Percentiles rank a stretch among this genome's conserved stretches.
These are phyloP conservation scores for Pollachius pollachius DNA, from an alignment of 2,113 vertebrate species.

Conservation along the genomic window DNA sequence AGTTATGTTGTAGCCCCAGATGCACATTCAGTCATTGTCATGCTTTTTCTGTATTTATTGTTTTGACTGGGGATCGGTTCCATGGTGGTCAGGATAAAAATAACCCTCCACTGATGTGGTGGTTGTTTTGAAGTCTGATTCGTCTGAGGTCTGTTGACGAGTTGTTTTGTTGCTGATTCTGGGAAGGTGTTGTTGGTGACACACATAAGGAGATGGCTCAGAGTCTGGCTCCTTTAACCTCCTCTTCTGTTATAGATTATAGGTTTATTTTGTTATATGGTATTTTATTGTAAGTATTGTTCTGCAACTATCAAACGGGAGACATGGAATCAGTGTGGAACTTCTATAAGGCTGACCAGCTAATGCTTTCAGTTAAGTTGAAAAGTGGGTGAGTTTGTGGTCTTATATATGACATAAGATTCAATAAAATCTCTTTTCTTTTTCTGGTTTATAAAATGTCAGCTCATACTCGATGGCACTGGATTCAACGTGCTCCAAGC, in stretches of 20 bases:
- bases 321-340: neutral
- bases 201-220: conserved; percentile 31
- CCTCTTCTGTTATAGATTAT: neutral
- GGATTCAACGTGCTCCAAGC: no score
- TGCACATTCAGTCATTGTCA: conserved; percentile 22
- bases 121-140: conserved; percentile 43
- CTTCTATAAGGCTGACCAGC: no score
- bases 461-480: conserved; percentile 2
- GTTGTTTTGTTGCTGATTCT: neutral
- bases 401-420: conserved; percentile 1
- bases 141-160: conserved; percentile 17
- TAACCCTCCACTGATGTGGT: conserved; percentile 46
- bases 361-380: no score
- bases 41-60: conserved; percentile 1
- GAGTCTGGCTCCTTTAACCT: conserved; percentile 21
- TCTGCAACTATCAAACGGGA: conserved; percentile 7
- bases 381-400: neutral
- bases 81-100: conserved; percentile 41
- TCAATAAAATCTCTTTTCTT: no score
- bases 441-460: neutral
- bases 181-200: conserved; percentile 45
- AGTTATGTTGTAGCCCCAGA: conserved; percentile 38
- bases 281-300: conserved; percentile 9
- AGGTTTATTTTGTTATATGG: conserved; percentile 11
- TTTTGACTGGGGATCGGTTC: conserved; percentile 26